Evolutionary conservation across 2,113 vertebrate species (phyloP).

Genomic region (Halcyon senegalensis): DNA sequence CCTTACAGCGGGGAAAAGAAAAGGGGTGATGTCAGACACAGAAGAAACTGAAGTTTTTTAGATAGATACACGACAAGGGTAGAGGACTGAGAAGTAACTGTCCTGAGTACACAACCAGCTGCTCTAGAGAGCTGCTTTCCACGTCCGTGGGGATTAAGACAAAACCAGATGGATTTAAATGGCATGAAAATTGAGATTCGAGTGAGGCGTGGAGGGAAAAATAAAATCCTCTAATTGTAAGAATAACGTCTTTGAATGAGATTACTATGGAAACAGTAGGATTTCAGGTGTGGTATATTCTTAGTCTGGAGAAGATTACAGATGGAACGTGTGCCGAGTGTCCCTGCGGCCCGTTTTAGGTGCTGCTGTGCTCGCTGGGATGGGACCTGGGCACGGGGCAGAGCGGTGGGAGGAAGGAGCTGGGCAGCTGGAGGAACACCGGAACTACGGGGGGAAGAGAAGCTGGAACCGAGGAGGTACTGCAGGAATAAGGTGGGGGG

Average conservation of each 20-base stretch:
- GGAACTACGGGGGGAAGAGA: neutral
- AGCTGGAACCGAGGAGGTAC: neutral
- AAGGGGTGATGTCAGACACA: rapidly evolving
- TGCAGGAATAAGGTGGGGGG: neutral
- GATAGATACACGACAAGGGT: neutral
- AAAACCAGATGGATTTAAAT: conserved; percentile 15
- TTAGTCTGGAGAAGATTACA: neutral
- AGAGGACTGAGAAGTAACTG: neutral
- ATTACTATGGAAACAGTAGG: neutral
- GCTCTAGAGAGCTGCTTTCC: neutral
- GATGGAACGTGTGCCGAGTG: neutral
- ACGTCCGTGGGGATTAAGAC: neutral
- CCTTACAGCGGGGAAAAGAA: neutral
- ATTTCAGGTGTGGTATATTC: neutral
- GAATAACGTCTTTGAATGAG: neutral
- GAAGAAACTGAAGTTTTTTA: neutral
- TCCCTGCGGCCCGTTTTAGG: neutral
- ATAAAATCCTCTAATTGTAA: neutral
- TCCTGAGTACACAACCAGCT: neutral
- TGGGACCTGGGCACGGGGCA: neutral
- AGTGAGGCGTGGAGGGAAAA: neutral
- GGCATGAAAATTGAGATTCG: neutral
- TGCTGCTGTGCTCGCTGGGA: neutral
- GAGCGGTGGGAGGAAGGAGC: neutral
- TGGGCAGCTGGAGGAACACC: neutral